These are phyloP conservation scores for Bombus pascuorum DNA, from an alignment of 1,140 invertebrate species.

Conservation along the genomic window DNA sequence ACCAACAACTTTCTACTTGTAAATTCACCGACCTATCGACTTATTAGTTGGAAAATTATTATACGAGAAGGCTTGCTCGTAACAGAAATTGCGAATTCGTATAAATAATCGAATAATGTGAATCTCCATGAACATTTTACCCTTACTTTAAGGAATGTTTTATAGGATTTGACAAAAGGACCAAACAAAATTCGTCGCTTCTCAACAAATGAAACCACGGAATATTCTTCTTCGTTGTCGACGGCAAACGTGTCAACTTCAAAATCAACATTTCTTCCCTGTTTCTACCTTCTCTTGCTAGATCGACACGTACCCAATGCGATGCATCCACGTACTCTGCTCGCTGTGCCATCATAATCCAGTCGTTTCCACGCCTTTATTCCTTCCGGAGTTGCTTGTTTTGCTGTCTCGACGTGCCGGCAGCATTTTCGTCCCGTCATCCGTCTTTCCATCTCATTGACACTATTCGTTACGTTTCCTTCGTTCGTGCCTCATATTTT, in stretches of 20 bases:
- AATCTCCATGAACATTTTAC: too few relatives aligned
- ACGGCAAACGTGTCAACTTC: background rate
- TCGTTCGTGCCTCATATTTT: conserved; percentile 30
- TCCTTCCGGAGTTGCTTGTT: conserved; percentile 1
- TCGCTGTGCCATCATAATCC: background rate
- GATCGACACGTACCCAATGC: background rate
- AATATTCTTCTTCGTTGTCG: background rate
- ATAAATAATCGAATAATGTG: too few relatives aligned
- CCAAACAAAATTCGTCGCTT: too few relatives aligned
- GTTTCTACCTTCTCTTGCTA: too few relatives aligned
- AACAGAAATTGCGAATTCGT: background rate
- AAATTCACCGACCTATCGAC: background rate
- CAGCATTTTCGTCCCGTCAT: conserved; percentile 1
- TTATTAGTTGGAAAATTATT: background rate
- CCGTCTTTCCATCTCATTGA: conserved; percentile 37
- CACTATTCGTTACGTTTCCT: conserved; percentile 34
- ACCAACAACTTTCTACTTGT: background rate
- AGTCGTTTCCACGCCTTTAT: conserved; percentile 10
- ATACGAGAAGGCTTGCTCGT: background rate
- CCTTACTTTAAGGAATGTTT: background rate
- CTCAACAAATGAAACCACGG: background rate
- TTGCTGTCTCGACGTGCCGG: background rate
- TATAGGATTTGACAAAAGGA: background rate
- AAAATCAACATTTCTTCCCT: background rate
- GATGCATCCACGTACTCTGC: background rate